Percentiles rank a stretch among this genome's conserved stretches.
Conservation (phyloP, 30 jellyfish, hydroid and myxozoan genomes). For the Hydractinia symbiolongicarpus region DNA sequence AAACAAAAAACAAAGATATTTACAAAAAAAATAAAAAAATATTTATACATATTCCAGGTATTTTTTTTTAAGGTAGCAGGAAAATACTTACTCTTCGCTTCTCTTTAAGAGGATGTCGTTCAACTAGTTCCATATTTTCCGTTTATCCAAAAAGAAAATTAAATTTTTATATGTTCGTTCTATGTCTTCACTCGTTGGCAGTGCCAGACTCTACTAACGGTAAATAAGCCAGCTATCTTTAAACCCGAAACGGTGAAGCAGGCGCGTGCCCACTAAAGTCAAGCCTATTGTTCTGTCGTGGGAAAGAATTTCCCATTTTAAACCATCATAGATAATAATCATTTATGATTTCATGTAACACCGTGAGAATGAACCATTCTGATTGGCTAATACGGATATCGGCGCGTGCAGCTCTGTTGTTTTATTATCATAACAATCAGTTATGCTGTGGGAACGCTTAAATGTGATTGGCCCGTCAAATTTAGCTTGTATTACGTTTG, state of each 20-base stretch:
- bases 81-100: slow-evolving; percentile 52
- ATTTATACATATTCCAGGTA: not conserved
- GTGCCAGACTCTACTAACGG: too few relatives aligned
- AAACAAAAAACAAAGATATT: not conserved
- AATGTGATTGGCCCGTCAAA: too few relatives aligned
- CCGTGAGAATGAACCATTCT: slow-evolving; percentile 18
- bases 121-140: slow-evolving; percentile 19
- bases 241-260: not conserved
- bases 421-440: not conserved
- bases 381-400: slow-evolving; percentile 8
- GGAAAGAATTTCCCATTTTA: slow-evolving; percentile 2
- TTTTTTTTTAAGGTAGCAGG: not conserved
- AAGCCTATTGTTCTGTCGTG: slow-evolving; percentile 9
- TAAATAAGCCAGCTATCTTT: not conserved
- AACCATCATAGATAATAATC: not conserved
- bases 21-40: not conserved
- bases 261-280: slow-evolving; percentile 19
- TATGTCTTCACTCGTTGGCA: too few relatives aligned
- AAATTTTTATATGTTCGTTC: too few relatives aligned
- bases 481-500: too few relatives aligned
- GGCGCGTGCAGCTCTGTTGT: slow-evolving; percentile 25
- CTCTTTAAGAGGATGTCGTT: slow-evolving; percentile 75
- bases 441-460: slow-evolving; percentile 13
- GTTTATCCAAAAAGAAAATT: not conserved
- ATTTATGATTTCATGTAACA: slow-evolving; percentile 4